Evolutionary conservation across 2,797 vertebrate species (phyloP).

Genomic region (Zalophus californianus): DNA sequence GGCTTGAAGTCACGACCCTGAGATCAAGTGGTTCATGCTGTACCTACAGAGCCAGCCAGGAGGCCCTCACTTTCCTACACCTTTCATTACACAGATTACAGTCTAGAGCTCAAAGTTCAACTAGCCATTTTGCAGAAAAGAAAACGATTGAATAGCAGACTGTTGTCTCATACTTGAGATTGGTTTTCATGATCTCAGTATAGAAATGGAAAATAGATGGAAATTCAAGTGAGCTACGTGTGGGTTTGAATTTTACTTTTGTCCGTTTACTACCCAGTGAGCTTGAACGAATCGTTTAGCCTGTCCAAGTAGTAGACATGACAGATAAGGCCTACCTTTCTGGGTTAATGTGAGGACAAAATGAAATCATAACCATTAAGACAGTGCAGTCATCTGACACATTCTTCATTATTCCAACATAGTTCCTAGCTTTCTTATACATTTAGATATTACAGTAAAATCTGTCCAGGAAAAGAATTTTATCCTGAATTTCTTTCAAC

Average conservation of each 20-base stretch:
- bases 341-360: background rate
- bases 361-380: background rate
- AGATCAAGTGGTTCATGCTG: background rate
- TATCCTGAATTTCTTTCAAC: constrained; percentile 41
- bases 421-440: background rate
- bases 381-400: background rate
- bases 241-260: constrained; percentile 17
- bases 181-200: background rate
- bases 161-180: background rate
- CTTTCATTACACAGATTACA: background rate
- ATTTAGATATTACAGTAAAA: background rate
- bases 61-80: background rate
- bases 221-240: background rate
- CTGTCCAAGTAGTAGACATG: background rate
- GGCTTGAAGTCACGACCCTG: background rate
- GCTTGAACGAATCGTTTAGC: background rate
- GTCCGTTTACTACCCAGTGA: background rate
- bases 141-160: background rate
- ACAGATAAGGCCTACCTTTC: background rate
- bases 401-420: background rate
- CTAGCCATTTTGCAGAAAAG: constrained; percentile 41
- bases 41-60: background rate
- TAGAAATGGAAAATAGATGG: background rate
- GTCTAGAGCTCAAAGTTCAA: background rate
- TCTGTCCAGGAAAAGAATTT: background rate